These are phyloP conservation scores for Microctenopoma steveboyesi DNA, from an alignment of 2,797 vertebrate genomes.

Conservation along the genomic window DNA sequence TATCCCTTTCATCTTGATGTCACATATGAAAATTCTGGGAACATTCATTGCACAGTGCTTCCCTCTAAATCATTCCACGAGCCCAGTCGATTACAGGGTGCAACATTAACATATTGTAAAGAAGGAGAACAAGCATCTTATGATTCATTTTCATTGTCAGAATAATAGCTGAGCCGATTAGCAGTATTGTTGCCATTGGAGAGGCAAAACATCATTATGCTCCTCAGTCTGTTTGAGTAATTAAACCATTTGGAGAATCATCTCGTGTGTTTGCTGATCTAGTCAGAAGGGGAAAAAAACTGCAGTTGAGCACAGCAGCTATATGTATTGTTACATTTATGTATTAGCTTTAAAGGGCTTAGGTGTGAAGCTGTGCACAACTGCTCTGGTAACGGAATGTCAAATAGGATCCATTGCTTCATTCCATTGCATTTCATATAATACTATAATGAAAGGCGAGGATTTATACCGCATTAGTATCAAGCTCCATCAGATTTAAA, in stretches of 20 bases:
- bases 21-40: slow-evolving; percentile 32
- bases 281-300: slow-evolving; percentile 47
- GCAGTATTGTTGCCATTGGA: slow-evolving; percentile 75
- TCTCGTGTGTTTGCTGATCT: slow-evolving; percentile 75
- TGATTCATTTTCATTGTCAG: slow-evolving; percentile 75
- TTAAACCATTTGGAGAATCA: slow-evolving; percentile 78
- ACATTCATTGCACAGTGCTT: slow-evolving; percentile 17
- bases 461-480: slow-evolving; percentile 84
- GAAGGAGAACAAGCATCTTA: slow-evolving; percentile 71
- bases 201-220: slow-evolving; percentile 79
- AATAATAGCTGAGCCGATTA: slow-evolving; percentile 82
- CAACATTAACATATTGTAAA: slow-evolving; percentile 71
- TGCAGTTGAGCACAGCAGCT: slow-evolving; percentile 62
- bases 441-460: slow-evolving; percentile 81
- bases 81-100: slow-evolving; percentile 56
- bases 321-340: slow-evolving; percentile 83
- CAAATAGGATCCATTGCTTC: slow-evolving; percentile 81
- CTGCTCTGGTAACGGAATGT: slow-evolving; percentile 82
- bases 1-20: slow-evolving; percentile 38
- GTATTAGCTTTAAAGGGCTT: slow-evolving; percentile 85
- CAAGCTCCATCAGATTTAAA: slow-evolving; percentile 85
- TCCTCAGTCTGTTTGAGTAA: slow-evolving; percentile 80
- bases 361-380: slow-evolving; percentile 81
- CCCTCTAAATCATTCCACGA: slow-evolving; percentile 41
- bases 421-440: slow-evolving; percentile 82